These are phyloP conservation scores for Trachymyrmex septentrionalis DNA, from an alignment of 1,140 invertebrate species.

Conservation along the genomic window DNA sequence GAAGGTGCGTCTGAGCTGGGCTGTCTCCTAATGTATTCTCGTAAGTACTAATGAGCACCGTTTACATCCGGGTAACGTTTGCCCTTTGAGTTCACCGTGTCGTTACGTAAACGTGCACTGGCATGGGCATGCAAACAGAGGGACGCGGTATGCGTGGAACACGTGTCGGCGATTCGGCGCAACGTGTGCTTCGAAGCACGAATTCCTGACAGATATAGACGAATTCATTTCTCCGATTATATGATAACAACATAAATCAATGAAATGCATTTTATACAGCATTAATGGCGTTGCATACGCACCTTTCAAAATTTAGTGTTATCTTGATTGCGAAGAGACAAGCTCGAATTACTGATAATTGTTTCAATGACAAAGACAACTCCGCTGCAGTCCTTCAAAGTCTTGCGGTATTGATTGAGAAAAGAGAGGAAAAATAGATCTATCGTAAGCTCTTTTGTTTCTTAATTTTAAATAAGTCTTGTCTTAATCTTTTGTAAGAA, in stretches of 20 bases:
- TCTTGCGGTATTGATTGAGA: background rate
- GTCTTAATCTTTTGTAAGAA: background rate
- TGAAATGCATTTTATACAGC: background rate
- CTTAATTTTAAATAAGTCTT: background rate
- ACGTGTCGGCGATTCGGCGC: slow-evolving; percentile 4
- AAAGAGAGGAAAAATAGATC: background rate
- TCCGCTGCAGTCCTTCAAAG: background rate
- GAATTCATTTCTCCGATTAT: slow-evolving; percentile 49
- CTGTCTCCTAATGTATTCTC: slow-evolving; percentile 73
- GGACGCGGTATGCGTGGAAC: slow-evolving; percentile 24
- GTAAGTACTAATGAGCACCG: slow-evolving; percentile 72
- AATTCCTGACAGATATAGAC: background rate
- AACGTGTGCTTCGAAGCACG: slow-evolving; percentile 39
- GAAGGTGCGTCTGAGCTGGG: slow-evolving; percentile 60
- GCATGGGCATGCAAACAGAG: slow-evolving; percentile 33
- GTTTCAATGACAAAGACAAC: background rate
- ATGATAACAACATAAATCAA: background rate
- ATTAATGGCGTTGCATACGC: background rate
- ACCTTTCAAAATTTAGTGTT: background rate
- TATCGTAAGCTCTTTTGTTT: background rate
- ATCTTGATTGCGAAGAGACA: background rate
- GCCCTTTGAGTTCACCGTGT: slow-evolving; percentile 72
- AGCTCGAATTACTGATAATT: background rate
- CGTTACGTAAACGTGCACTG: slow-evolving; percentile 66
- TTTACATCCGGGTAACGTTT: slow-evolving; percentile 72